These are phyloP conservation scores for Acanthosepion pharaonis DNA, from an alignment of 2,888 invertebrate species.

Conservation along the genomic window DNA sequence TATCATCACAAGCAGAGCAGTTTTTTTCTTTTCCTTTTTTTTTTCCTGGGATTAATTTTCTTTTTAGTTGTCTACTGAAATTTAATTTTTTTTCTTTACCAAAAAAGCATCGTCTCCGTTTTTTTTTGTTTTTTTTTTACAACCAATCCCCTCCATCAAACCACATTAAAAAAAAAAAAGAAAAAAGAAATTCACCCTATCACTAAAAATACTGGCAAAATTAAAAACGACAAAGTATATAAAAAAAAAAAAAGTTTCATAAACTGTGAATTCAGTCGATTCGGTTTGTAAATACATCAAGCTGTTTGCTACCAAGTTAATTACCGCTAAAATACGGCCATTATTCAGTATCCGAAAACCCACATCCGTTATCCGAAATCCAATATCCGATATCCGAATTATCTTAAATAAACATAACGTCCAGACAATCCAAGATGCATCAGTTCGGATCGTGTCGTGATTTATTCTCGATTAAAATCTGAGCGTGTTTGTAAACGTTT, in stretches of 20 bases:
- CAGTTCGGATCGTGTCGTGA: not conserved
- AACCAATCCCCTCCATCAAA: not conserved
- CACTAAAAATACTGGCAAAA: not conserved
- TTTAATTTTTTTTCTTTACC: too few species aligned
- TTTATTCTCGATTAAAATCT: not conserved
- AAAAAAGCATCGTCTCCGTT: too few species aligned
- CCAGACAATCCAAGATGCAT: not conserved
- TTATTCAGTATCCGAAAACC: not conserved
- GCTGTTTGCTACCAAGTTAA: not conserved
- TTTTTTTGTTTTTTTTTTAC: too few species aligned
- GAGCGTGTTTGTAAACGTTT: not conserved
- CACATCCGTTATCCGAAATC: not conserved
- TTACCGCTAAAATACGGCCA: not conserved
- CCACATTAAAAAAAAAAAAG: not conserved
- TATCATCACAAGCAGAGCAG: too few species aligned
- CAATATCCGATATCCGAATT: slow-evolving; percentile 6
- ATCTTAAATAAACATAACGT: not conserved
- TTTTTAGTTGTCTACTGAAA: too few species aligned
- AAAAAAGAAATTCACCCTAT: not conserved
- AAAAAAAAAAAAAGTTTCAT: not conserved
- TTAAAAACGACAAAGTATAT: not conserved
- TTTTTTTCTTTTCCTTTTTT: too few species aligned
- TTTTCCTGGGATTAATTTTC: too few species aligned
- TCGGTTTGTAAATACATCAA: not conserved
- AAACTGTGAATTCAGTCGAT: not conserved